Percentiles rank a stretch among this genome's conserved stretches.
phyloP scores from a whole-genome alignment of 2,113 vertebrate genomes.

The Syrmaticus mikado region DNA sequence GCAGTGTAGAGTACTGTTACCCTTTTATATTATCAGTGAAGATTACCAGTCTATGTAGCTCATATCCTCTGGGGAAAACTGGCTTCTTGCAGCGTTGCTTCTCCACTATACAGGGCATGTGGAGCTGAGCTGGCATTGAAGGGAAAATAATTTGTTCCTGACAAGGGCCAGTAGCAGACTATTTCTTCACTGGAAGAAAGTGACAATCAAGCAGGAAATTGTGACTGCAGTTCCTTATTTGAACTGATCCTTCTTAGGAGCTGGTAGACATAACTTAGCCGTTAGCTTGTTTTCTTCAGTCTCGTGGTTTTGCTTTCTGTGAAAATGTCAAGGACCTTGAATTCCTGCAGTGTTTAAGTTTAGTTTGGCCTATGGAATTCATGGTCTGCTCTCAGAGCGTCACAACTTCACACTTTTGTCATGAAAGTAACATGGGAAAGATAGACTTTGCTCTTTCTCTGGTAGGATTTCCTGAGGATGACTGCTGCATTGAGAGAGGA shows the following conservation, averaged over 20 bases:
- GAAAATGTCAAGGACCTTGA: constrained; percentile 36
- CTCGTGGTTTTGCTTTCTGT: not conserved
- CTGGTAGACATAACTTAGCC: constrained; percentile 47
- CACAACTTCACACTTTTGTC: not conserved
- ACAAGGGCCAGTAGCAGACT: constrained; percentile 71
- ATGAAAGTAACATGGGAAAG: not conserved
- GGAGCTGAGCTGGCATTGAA: constrained; percentile 54
- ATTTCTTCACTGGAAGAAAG: constrained; percentile 70
- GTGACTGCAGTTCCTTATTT: constrained; percentile 45
- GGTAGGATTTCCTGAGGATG: not conserved
- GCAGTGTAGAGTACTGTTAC: not conserved
- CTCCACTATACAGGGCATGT: not conserved
- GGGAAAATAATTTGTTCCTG: constrained; percentile 69
- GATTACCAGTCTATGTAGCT: not conserved
- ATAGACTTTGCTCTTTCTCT: not conserved
- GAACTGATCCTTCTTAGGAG: constrained; percentile 58
- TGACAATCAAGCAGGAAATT: constrained; percentile 65
- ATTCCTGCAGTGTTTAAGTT: constrained; percentile 17
- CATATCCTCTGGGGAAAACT: constrained; percentile 38
- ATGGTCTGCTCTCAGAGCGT: not conserved
- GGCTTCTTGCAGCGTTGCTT: constrained; percentile 41
- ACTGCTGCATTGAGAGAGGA: not conserved
- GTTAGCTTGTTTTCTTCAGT: constrained; percentile 55
- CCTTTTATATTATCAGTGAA: not conserved
- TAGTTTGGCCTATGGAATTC: constrained; percentile 16